A percentile compares a stretch with the other conserved stretches of the same genome.
Evolutionary conservation across 2,888 invertebrate species (phyloP).

Genomic region (Neoascia interrupta): DNA sequence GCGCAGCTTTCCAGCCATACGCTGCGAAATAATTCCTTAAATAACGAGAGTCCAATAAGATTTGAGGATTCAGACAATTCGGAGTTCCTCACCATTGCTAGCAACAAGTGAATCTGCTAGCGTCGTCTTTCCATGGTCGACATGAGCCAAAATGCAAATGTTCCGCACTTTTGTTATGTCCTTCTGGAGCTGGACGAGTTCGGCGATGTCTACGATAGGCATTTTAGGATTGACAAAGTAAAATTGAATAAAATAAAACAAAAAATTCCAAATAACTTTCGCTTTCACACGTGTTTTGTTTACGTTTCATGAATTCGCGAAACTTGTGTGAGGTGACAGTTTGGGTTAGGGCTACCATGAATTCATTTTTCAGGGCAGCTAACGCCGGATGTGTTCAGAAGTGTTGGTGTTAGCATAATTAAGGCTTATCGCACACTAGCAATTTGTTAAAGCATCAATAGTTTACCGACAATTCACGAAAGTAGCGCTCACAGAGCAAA

Average conservation of each 20-base stretch:
- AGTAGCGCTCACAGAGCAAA: no score
- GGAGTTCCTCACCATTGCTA: conserved; percentile 87
- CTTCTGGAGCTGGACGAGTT: conserved; percentile 83
- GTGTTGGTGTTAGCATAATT: background rate
- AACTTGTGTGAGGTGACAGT: conserved; percentile 38
- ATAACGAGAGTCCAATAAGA: background rate
- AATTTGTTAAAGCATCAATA: no score
- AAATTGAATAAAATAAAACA: conserved; percentile 1
- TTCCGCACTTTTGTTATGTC: conserved; percentile 88
- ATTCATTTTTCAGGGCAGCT: no score
- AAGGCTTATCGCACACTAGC: no score
- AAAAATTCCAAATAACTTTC: conserved; percentile 29
- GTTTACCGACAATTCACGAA: no score
- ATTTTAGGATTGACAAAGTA: conserved; percentile 70
- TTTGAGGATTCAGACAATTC: no score
- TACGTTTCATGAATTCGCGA: conserved; percentile 59
- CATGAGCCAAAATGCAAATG: conserved; percentile 98
- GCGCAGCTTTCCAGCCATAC: conserved; percentile 93
- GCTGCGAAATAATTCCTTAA: conserved; percentile 88
- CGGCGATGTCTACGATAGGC: conserved; percentile 74
- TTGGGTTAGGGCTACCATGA: background rate
- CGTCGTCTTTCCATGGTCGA: conserved; percentile 99
- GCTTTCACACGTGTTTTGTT: conserved; percentile 68
- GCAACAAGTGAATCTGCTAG: conserved; percentile 96
- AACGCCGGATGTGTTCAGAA: background rate